phyloP scores from a whole-genome alignment of 2,113 vertebrate species.

The Synchiropus splendidus region DNA sequence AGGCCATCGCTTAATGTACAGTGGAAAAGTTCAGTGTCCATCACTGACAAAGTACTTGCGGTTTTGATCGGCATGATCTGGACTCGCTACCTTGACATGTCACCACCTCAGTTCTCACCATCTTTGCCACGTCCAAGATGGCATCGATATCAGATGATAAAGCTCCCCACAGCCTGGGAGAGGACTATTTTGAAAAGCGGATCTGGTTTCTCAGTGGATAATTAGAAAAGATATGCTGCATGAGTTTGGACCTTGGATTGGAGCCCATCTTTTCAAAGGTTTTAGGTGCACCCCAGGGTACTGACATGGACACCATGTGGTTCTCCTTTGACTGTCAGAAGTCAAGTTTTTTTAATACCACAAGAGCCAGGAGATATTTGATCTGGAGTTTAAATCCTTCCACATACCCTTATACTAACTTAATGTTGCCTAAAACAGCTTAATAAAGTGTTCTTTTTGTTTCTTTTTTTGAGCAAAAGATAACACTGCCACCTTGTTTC shows the following conservation, averaged over 20 bases:
- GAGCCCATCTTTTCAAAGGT: slow-evolving; percentile 21
- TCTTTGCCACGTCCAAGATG: not conserved
- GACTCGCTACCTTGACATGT: slow-evolving; percentile 1
- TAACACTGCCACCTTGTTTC: too few species aligned
- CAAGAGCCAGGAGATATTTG: too few species aligned
- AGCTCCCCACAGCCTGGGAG: slow-evolving; percentile 5
- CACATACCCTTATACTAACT: too few species aligned
- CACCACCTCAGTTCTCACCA: slow-evolving; percentile 2
- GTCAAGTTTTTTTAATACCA: slow-evolving; percentile 10
- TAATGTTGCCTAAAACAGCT: too few species aligned
- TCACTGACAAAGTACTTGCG: not conserved
- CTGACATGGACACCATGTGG: slow-evolving; percentile 11
- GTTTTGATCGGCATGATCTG: not conserved
- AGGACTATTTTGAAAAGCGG: slow-evolving; percentile 43
- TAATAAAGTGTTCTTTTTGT: too few species aligned
- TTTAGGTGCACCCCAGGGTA: slow-evolving; percentile 28
- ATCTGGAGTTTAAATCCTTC: not conserved
- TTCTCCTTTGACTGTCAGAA: slow-evolving; percentile 9
- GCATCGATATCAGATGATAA: too few species aligned
- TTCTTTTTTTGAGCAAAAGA: too few species aligned
- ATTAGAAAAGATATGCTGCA: slow-evolving; percentile 33
- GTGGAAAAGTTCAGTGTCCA: too few species aligned
- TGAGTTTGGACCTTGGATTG: slow-evolving; percentile 20
- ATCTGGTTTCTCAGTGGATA: slow-evolving; percentile 31
- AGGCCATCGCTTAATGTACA: too few species aligned